phyloP scores from a whole-genome alignment of 2,113 vertebrate genomes.

The Anhinga anhinga region DNA sequence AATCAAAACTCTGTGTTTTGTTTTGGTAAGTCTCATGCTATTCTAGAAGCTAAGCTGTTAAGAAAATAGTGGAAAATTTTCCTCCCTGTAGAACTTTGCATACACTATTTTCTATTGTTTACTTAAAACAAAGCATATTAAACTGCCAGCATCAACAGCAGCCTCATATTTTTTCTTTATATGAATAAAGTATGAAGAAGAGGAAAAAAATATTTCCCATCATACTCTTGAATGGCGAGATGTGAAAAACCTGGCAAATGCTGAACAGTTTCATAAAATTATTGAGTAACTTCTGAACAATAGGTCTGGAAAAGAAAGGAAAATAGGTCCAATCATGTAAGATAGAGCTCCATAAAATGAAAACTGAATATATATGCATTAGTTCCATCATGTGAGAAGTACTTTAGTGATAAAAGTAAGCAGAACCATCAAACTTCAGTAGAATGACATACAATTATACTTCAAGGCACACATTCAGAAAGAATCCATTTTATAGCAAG shows the following conservation, averaged over 20 bases:
- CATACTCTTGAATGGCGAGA: neutral
- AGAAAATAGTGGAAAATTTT: neutral
- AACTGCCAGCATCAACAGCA: neutral
- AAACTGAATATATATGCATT: neutral
- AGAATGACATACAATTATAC: neutral
- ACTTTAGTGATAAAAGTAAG: constrained; percentile 8
- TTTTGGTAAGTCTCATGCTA: neutral
- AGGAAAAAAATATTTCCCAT: neutral
- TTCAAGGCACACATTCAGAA: neutral
- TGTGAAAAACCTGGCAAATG: neutral
- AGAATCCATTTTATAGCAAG: neutral
- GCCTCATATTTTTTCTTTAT: neutral
- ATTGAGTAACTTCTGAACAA: neutral
- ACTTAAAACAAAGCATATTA: neutral
- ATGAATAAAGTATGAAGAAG: neutral
- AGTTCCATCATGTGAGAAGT: neutral
- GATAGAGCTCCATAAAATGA: neutral
- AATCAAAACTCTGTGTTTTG: neutral
- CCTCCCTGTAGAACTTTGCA: neutral
- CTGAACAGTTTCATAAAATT: neutral
- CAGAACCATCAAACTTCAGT: constrained; percentile 1
- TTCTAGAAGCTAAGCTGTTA: neutral
- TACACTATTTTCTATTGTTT: neutral
- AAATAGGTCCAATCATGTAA: neutral
- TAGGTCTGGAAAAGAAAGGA: neutral